Percentiles rank a stretch among this genome's conserved stretches.
Conservation (phyloP, 2,888 invertebrate species). For the Sphecodes monilicornis region DNA sequence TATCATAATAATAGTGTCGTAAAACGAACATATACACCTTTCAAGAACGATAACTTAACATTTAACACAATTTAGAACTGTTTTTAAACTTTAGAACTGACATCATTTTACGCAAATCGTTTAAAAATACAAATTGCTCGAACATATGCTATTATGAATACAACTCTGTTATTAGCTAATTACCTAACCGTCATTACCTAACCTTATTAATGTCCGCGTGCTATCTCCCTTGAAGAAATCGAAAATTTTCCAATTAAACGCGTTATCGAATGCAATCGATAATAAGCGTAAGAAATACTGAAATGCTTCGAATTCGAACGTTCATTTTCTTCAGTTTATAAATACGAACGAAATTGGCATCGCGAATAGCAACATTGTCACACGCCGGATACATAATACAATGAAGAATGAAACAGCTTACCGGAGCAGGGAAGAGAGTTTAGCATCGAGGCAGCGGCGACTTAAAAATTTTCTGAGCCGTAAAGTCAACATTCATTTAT, state of each 20-base stretch:
- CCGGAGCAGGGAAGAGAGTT: conserved; percentile 53
- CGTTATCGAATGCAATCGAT: neutral
- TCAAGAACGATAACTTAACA: neutral
- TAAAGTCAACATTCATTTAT: conserved; percentile 74
- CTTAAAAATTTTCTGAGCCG: conserved; percentile 64
- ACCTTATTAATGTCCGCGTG: neutral
- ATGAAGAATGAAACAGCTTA: conserved; percentile 49
- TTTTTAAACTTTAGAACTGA: neutral
- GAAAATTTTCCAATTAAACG: neutral
- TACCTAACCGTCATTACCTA: neutral
- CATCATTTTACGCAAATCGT: neutral
- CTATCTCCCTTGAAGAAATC: neutral
- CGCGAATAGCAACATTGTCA: neutral
- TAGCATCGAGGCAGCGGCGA: conserved; percentile 72
- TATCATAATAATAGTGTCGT: neutral
- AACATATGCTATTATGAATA: neutral
- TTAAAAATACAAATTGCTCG: neutral
- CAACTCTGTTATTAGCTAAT: neutral
- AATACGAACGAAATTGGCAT: neutral
- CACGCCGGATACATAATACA: neutral
- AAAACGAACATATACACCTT: neutral
- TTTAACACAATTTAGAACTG: neutral
- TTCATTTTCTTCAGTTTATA: neutral
- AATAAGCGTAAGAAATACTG: neutral
- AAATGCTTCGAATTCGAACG: neutral